Conservation (phyloP, 2,888 invertebrate genomes). For the Creontiades dilutus region DNA sequence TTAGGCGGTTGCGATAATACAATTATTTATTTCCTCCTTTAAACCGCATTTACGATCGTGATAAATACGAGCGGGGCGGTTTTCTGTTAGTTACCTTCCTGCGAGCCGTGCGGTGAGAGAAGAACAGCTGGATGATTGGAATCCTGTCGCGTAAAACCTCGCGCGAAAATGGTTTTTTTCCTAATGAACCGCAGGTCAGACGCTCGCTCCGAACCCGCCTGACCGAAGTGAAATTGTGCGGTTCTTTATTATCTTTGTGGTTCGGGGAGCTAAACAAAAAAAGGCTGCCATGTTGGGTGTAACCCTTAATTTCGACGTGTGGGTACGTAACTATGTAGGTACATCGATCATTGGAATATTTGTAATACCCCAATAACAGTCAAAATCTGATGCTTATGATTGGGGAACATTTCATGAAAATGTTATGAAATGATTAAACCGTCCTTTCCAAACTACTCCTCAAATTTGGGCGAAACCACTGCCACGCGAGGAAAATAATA, state of each 20-base stretch:
- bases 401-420: too few species aligned
- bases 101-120: neutral
- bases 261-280: neutral
- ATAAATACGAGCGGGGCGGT: neutral
- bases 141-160: slow-evolving; percentile 23
- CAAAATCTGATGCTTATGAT: too few species aligned
- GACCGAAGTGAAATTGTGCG: slow-evolving; percentile 17
- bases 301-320: too few species aligned
- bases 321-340: too few species aligned
- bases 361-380: too few species aligned
- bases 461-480: too few species aligned
- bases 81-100: neutral
- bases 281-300: too few species aligned
- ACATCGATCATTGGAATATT: too few species aligned
- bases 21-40: neutral
- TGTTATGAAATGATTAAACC: too few species aligned
- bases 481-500: too few species aligned
- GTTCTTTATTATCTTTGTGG: slow-evolving; percentile 2
- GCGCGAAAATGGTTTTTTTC: neutral
- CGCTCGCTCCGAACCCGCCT: neutral
- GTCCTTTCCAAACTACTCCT: too few species aligned
- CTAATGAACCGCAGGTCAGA: slow-evolving; percentile 18
- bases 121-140: slow-evolving; percentile 28
- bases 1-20: neutral
- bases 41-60: neutral